Percentiles rank a stretch among this genome's conserved stretches.
Evolutionary conservation across 2,888 invertebrate species (phyloP).

Genomic region (Rhabditophanes sp.): DNA sequence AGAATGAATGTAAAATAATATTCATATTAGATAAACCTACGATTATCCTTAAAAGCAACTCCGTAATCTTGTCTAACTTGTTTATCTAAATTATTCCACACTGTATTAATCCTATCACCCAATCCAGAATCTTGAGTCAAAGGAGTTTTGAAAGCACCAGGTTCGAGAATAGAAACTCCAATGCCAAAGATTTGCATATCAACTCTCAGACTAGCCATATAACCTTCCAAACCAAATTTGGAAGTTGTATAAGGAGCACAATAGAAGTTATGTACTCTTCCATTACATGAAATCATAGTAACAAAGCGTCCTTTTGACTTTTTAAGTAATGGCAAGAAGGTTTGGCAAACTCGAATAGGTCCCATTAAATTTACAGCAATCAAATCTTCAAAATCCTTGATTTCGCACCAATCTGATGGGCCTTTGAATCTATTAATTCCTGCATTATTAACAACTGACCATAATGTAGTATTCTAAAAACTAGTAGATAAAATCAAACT

Average conservation of each 20-base stretch:
- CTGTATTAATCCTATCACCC: slow-evolving; percentile 17
- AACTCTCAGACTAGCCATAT: no score
- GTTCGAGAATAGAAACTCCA: slow-evolving; percentile 30
- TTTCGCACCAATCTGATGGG: slow-evolving; percentile 72
- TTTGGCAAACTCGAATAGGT: slow-evolving; percentile 17
- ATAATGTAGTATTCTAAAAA: no score
- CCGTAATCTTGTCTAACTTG: slow-evolving; percentile 40
- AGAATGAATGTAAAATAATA: no score
- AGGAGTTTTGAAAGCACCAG: slow-evolving; percentile 36
- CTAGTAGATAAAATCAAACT: no score
- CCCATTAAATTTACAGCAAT: slow-evolving; percentile 63
- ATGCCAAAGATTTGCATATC: slow-evolving; percentile 25
- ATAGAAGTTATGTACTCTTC: slow-evolving; percentile 42
- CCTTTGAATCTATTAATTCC: slow-evolving; percentile 67
- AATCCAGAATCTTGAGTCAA: slow-evolving; percentile 28
- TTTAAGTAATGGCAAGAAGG: slow-evolving; percentile 32
- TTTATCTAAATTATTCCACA: slow-evolving; percentile 22
- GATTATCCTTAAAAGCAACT: slow-evolving; percentile 26
- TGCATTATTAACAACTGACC: slow-evolving; percentile 74
- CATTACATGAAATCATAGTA: slow-evolving; percentile 46
- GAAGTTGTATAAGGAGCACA: slow-evolving; percentile 30
- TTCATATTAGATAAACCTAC: no score
- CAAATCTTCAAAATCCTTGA: slow-evolving; percentile 59
- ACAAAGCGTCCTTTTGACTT: slow-evolving; percentile 45
- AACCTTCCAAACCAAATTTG: slow-evolving; percentile 38